Conservation (phyloP, 2,797 vertebrate genomes). For the Xiphorhynchus erythropygius region DNA sequence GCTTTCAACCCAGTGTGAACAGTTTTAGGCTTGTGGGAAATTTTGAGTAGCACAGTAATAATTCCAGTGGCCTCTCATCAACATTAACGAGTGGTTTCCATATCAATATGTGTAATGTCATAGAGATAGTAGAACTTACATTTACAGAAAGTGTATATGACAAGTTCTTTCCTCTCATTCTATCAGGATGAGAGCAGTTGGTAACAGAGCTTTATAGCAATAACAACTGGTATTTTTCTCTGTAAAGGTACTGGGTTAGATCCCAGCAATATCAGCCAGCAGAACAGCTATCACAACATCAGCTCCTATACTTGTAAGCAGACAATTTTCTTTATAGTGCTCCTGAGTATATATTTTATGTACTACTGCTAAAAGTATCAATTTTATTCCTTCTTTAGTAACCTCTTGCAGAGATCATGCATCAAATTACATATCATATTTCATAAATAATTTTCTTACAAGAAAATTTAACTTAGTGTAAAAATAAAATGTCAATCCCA, state of each 20-base stretch:
- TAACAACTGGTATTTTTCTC: background rate
- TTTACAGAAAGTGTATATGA: background rate
- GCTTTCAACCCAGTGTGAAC: background rate
- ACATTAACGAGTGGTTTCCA: background rate
- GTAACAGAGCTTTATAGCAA: background rate
- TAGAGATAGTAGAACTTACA: background rate
- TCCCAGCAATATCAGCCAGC: background rate
- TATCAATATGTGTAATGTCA: background rate
- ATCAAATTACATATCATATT: slow-evolving; percentile 25
- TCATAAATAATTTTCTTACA: slow-evolving; percentile 62
- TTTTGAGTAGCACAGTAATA: background rate
- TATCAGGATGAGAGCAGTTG: background rate
- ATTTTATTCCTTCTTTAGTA: slow-evolving; percentile 50
- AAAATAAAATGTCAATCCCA: slow-evolving; percentile 63
- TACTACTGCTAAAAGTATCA: slow-evolving; percentile 10
- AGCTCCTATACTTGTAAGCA: background rate
- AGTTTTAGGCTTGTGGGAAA: background rate
- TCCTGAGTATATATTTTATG: slow-evolving; percentile 33
- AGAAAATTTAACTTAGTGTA: slow-evolving; percentile 42
- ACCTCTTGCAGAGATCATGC: slow-evolving; percentile 23
- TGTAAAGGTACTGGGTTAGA: background rate
- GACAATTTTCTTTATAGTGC: slow-evolving; percentile 24
- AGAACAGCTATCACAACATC: slow-evolving; percentile 27
- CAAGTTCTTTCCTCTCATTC: background rate
- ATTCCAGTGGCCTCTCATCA: background rate